Evolutionary conservation across 2,888 invertebrate genomes (phyloP).

Genomic region (Poecilobothrus nobilitatus): DNA sequence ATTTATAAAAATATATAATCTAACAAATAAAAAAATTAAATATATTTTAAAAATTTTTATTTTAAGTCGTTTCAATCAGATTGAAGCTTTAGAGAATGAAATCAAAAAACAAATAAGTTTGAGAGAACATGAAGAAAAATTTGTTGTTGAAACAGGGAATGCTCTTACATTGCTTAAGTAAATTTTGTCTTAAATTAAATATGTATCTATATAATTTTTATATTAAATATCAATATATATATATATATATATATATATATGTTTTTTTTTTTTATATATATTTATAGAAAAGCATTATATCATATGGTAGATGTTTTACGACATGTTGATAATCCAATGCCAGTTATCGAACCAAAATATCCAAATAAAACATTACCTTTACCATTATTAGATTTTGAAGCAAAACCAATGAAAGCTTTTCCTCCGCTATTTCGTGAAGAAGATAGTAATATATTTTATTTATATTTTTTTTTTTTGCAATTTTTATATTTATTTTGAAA

Average conservation of each 20-base stretch:
- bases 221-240: too few species aligned
- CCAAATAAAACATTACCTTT: constrained; percentile 36
- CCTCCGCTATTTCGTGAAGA: constrained; percentile 36
- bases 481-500: neutral
- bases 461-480: neutral
- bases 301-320: constrained; percentile 35
- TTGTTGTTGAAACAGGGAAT: constrained; percentile 33
- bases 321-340: constrained; percentile 32
- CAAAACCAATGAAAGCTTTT: constrained; percentile 32
- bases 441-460: constrained; percentile 36
- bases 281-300: constrained; percentile 32
- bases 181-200: constrained; percentile 8
- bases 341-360: constrained; percentile 28
- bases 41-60: neutral
- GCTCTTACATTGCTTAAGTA: constrained; percentile 36
- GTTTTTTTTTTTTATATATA: too few species aligned
- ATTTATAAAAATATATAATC: too few species aligned
- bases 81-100: constrained; percentile 29
- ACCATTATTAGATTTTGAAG: constrained; percentile 38
- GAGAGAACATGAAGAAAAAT: constrained; percentile 24
- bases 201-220: neutral
- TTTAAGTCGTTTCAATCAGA: constrained; percentile 31
- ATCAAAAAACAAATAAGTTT: constrained; percentile 24
- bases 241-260: too few species aligned
- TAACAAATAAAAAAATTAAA: too few species aligned